A percentile compares a stretch with the other conserved stretches of the same genome.
phyloP scores from a whole-genome alignment of 2,113 vertebrate genomes.

The Sapajus apella region DNA sequence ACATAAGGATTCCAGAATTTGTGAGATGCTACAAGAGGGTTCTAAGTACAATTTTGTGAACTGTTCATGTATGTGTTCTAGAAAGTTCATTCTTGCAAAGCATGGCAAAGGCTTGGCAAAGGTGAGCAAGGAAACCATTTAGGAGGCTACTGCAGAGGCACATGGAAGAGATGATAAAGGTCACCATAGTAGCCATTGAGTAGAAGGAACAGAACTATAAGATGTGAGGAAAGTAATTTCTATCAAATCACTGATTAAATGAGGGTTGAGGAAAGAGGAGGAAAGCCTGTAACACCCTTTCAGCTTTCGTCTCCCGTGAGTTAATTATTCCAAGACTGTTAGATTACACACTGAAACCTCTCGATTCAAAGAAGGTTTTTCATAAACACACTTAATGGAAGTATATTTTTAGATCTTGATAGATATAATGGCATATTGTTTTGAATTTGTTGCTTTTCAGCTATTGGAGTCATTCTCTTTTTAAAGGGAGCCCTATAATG shows the following conservation, averaged over 20 bases:
- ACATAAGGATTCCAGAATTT: background rate
- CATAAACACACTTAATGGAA: background rate
- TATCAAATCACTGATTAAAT: background rate
- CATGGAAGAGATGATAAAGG: background rate
- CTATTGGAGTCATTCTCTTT: background rate
- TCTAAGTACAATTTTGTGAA: background rate
- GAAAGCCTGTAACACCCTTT: background rate
- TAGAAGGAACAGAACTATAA: background rate
- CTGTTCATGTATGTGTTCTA: background rate
- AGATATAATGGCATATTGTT: conserved; percentile 1
- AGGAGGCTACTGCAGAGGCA: background rate
- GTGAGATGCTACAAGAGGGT: background rate
- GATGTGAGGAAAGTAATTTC: background rate
- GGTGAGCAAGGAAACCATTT: background rate
- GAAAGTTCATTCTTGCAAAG: background rate
- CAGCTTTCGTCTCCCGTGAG: background rate
- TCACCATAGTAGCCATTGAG: background rate
- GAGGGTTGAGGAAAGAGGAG: background rate
- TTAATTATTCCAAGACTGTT: background rate
- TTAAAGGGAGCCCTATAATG: background rate
- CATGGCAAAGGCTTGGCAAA: background rate
- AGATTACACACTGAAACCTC: background rate
- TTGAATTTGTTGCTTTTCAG: conserved; percentile 46
- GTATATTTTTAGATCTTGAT: conserved; percentile 9
- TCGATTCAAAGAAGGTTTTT: background rate